Base-by-base conservation (phyloP, 2,888 invertebrate species). In the Bellardia pandia region DNA sequence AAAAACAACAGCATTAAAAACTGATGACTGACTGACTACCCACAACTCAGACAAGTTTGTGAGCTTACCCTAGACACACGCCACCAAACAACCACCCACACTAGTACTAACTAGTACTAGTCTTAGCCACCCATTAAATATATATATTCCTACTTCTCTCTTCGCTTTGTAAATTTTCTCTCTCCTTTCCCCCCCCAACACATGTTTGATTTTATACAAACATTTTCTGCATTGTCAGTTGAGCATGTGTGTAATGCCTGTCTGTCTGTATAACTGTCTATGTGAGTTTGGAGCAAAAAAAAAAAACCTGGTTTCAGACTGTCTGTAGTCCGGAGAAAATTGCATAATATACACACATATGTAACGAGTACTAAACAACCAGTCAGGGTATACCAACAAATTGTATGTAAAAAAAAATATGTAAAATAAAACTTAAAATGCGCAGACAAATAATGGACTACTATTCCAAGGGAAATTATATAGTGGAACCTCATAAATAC, bases 401-500 rank as follows among this genome's bases (percentile, higher is more conserved):
- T 40, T 62, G 30, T 51, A 71, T 79, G 62, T 30, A 11, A 0
- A 30, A 37, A 37, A 5, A 74, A 62, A 60, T 11, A 30, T 23
- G 23, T 42, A 42, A 58, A 51, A 66, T 33, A 37, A 42, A 76
- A 37, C 48, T 58, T 69, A 51, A 75, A 85, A 51, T 75, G 60
- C 51, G 53, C 74, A 79, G 85, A 79, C 75, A 83, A 83, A 83
- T 71, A 69, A 83, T 76, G 64, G 37, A 69, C 68, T 9, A 37
- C 37, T 60, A 68, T 60, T 51, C 30, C 66, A 68, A 60, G 68
- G 69, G 60, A 85, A 79, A 85, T 80, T 75, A 69, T 75, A 69
- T 75, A 75, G 84, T 69, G 74, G 58, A 86, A 86, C 56, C 86
- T 75, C 86, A 86, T 86, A 86, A 86, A 86, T 82, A 85, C 45